phyloP scores from a whole-genome alignment of 2,888 invertebrate species.

The Cabera pusaria region DNA sequence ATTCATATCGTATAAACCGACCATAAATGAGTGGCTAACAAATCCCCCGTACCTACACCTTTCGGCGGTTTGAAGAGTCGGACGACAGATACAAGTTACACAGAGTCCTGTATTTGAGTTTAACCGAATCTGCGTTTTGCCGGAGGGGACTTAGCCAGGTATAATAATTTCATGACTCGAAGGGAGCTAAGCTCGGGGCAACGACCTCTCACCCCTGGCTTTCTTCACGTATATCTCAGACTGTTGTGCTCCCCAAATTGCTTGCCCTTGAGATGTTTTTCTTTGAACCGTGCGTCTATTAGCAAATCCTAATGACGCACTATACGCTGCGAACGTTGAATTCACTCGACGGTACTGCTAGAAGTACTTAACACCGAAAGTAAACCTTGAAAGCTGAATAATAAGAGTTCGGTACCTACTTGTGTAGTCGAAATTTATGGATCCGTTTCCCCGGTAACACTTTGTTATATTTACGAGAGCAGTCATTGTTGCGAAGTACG shows the following conservation, averaged over 20 bases:
- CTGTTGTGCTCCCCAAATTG: slow-evolving; percentile 45
- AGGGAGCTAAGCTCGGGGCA: slow-evolving; percentile 56
- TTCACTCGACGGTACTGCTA: too few species aligned
- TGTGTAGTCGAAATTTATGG: slow-evolving; percentile 2
- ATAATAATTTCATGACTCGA: slow-evolving; percentile 53
- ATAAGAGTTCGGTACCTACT: slow-evolving; percentile 4
- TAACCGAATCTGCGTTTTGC: slow-evolving; percentile 33
- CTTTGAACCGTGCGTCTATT: slow-evolving; percentile 27
- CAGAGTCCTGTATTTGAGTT: slow-evolving; percentile 21
- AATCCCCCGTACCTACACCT: background rate
- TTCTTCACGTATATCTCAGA: slow-evolving; percentile 57
- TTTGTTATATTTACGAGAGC: slow-evolving; percentile 23
- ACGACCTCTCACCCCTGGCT: slow-evolving; percentile 70
- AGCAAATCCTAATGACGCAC: slow-evolving; percentile 6
- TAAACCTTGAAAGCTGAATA: slow-evolving; percentile 10
- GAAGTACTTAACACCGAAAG: too few species aligned
- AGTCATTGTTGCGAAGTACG: slow-evolving; percentile 25
- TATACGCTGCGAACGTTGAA: too few species aligned
- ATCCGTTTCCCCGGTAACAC: slow-evolving; percentile 10
- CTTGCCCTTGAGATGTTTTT: slow-evolving; percentile 43
- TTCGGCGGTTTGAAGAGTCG: slow-evolving; percentile 3
- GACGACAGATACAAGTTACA: slow-evolving; percentile 7
- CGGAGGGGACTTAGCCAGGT: slow-evolving; percentile 41
- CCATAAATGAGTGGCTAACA: slow-evolving; percentile 4
- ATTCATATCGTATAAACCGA: too few species aligned